Evolutionary conservation across 1,140 invertebrate genomes (phyloP), one percentile per base, ranked within the genome.

Genomic region (Achroia grisella): DNA sequence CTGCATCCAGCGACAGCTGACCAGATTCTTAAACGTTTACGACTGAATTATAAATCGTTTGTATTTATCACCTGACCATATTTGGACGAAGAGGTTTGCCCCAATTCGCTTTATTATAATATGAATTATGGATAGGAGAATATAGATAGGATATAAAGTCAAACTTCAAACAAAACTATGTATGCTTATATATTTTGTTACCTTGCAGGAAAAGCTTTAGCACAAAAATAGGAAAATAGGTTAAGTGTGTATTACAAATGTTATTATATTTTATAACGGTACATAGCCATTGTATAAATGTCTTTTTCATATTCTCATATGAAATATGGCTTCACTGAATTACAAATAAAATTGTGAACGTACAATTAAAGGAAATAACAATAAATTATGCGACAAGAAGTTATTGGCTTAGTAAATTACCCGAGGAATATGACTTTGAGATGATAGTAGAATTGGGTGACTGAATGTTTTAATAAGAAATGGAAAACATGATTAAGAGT

Each of bases 1-100:
- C 44, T 73, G 73, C 72, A 74, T 62, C 44, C 43, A 48, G 47
- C 52, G 60, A 71, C 66, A 63, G 52, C 61, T 75, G 71, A 71
- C 75, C 69, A 83, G 62, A 71, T 74, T 72, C 49, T 71, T 73
- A 61, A 37, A 30, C 39, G 30, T 29, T 27, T 17, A 11, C 66
- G 56, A 58, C 61, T 58, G 56, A 55, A 33, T 66, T 72, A 48
- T 32, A 46, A 44, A 45, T 53, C 30, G 14, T 37, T 37, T 37
- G 17, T 35, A 14, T 14, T 31, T 10, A 15, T 37, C 17, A 17
- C 35, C 9, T 15, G 14, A 5, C 35, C 15, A n/a, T 37, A n/a
- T 37, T 14, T 8, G 33, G 33, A 14, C 14, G 14, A 35, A 14
- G 8, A 35, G 10, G 12, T 14, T 11, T 35, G 4, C 5, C 1